These are phyloP conservation scores for Macroglossus sobrinus DNA, from an alignment of 2,113 vertebrate species.

Conservation along the genomic window DNA sequence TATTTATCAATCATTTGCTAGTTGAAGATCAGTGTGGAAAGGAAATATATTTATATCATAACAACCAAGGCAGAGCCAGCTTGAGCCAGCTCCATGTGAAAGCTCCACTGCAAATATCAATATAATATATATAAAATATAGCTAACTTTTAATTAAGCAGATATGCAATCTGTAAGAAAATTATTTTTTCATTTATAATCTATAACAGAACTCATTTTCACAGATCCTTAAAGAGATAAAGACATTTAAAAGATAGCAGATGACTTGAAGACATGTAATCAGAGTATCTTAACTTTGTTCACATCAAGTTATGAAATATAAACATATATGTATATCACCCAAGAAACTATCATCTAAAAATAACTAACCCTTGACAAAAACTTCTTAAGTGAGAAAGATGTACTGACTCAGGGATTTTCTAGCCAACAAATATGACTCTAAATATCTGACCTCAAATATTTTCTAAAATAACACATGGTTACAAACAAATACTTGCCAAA, in stretches of 20 bases:
- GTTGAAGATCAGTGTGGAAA: neutral
- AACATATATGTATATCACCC: neutral
- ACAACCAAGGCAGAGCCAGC: neutral
- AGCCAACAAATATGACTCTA: neutral
- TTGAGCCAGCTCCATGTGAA: neutral
- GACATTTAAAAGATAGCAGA: neutral
- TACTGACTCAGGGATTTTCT: neutral
- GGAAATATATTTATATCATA: neutral
- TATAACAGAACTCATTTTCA: neutral
- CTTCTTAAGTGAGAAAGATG: neutral
- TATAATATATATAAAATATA: neutral
- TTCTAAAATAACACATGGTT: neutral
- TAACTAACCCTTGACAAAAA: neutral
- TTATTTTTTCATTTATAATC: neutral
- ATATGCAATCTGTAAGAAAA: neutral
- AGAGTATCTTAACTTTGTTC: conserved; percentile 4
- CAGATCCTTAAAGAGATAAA: neutral
- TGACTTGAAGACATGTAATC: neutral
- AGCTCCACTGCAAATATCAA: neutral
- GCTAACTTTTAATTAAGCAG: neutral
- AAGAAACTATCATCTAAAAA: neutral
- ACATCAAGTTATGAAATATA: neutral
- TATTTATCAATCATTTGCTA: neutral
- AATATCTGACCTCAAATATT: neutral
- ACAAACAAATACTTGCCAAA: neutral